These are phyloP conservation scores for Calephelis perditalis DNA, from an alignment of 2,888 invertebrate genomes.

Conservation along the genomic window DNA sequence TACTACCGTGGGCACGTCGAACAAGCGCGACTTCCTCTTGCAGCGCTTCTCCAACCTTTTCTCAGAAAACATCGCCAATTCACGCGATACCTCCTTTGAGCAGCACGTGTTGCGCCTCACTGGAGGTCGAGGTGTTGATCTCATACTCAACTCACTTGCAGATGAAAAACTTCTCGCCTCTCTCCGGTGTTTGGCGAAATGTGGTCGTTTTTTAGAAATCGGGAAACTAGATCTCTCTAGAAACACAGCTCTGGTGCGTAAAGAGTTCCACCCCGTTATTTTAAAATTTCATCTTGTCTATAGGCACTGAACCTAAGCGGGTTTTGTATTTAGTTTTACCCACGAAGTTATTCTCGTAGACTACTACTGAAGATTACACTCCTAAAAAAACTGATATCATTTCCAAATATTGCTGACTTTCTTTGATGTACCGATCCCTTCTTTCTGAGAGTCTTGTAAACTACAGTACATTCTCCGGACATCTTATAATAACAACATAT, in stretches of 20 bases:
- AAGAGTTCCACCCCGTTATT: too few relatives aligned
- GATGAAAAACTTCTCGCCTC: constrained; percentile 97
- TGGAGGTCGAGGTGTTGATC: constrained; percentile 90
- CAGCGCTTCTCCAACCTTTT: constrained; percentile 88
- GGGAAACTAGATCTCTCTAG: constrained; percentile 81
- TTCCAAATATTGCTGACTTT: too few relatives aligned
- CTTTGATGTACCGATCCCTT: too few relatives aligned
- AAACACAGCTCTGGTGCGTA: constrained; percentile 85
- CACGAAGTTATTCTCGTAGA: too few relatives aligned
- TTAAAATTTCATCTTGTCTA: too few relatives aligned
- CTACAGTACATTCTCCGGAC: too few relatives aligned
- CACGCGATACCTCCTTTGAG: constrained; percentile 85
- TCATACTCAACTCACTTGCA: constrained; percentile 79
- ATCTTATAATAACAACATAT: too few relatives aligned
- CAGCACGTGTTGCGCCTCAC: constrained; percentile 91
- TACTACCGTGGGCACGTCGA: constrained; percentile 93
- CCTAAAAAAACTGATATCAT: too few relatives aligned
- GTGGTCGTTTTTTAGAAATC: constrained; percentile 94
- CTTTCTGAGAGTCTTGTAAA: too few relatives aligned
- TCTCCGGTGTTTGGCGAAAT: constrained; percentile 92
- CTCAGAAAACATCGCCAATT: constrained; percentile 80
- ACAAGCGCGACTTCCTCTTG: constrained; percentile 92
- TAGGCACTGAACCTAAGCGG: too few relatives aligned
- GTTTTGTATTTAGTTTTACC: too few relatives aligned
- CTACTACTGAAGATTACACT: too few relatives aligned